A percentile compares a stretch with the other conserved stretches of the same genome.
Conservation (phyloP, 2,797 vertebrate genomes). For the Siniperca undulata region DNA sequence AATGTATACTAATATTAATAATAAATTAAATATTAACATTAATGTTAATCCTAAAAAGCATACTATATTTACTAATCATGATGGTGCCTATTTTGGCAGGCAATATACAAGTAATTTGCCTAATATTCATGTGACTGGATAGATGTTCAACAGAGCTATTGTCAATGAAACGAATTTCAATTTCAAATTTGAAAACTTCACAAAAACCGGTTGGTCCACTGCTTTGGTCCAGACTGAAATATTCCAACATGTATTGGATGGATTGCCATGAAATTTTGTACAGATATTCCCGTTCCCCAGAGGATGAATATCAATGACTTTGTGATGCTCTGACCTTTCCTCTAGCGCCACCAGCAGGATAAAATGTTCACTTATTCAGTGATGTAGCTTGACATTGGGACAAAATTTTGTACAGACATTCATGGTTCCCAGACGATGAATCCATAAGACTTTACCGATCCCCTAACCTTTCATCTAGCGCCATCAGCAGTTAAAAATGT, state of each 20-base stretch:
- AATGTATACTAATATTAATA: neutral
- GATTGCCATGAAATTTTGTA: neutral
- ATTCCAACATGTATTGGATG: neutral
- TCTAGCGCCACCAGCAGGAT: too few relatives aligned
- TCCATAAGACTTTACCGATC: too few relatives aligned
- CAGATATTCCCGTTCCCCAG: too few relatives aligned
- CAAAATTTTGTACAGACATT: too few relatives aligned
- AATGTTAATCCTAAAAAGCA: neutral
- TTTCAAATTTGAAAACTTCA: neutral
- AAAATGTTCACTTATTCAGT: too few relatives aligned
- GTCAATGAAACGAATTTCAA: neutral
- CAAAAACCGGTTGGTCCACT: neutral
- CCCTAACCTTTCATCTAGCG: too few relatives aligned
- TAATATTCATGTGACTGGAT: neutral
- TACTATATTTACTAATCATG: neutral
- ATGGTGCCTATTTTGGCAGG: neutral
- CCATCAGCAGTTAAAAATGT: neutral
- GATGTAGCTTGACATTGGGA: too few relatives aligned
- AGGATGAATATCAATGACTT: neutral
- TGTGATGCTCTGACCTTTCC: too few relatives aligned
- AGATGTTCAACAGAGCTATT: neutral
- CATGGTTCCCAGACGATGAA: too few relatives aligned
- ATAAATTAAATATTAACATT: too few relatives aligned
- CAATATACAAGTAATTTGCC: neutral
- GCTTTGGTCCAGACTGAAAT: neutral